A percentile compares a stretch with the other conserved stretches of the same genome.
These are phyloP conservation scores for Cygnus buccinator DNA, from an alignment of 2,113 vertebrate species.

Conservation along the genomic window DNA sequence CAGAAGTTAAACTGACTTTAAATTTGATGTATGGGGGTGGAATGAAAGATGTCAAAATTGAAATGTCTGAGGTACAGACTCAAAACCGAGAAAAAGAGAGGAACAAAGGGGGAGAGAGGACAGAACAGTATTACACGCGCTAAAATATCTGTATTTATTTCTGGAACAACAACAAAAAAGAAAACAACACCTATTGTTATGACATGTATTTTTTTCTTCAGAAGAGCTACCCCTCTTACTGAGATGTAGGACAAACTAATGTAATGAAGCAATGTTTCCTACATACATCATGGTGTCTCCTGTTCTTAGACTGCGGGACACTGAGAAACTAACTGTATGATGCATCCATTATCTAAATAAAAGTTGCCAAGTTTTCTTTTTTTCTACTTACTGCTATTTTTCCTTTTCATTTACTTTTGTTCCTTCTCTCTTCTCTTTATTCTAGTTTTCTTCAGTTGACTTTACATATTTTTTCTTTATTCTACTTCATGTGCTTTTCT, in stretches of 20 bases:
- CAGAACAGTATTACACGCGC: not conserved
- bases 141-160: not conserved
- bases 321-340: not conserved
- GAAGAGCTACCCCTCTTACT: not conserved
- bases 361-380: not conserved
- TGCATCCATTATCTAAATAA: not conserved
- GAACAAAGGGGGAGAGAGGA: not conserved
- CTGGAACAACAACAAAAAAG: slow-evolving; percentile 5
- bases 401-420: not conserved
- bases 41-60: slow-evolving; percentile 29
- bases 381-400: not conserved
- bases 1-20: slow-evolving; percentile 22
- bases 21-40: slow-evolving; percentile 18
- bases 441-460: not conserved
- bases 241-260: not conserved
- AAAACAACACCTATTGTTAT: not conserved
- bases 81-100: not conserved
- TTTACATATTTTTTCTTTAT: not conserved
- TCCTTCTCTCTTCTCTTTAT: not conserved
- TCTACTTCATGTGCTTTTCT: not conserved
- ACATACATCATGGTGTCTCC: not conserved
- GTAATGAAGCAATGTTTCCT: not conserved
- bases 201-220: not conserved
- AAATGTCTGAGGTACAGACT: not conserved
- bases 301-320: not conserved